Evolutionary conservation across 2,888 invertebrate species (phyloP), one percentile per base, ranked within the genome.

Genomic region (Stegana nigrithorax): DNA sequence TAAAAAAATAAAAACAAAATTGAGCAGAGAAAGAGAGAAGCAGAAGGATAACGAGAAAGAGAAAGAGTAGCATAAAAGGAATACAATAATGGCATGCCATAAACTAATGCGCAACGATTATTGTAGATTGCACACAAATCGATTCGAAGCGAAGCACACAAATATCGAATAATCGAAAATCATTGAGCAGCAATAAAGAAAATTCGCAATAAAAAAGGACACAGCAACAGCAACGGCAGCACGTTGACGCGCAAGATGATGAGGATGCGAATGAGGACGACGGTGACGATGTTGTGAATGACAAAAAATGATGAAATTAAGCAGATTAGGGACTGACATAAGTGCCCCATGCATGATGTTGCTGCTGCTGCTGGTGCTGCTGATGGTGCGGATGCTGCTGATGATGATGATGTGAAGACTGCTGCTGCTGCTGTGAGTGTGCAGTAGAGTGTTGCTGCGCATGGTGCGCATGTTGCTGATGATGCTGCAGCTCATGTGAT

Each of bases 301-400:
- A 23, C 7, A 39, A 44, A 50, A 27, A 44, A 42, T 14, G 19
- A 26, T 62, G 36, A 25, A 25, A 42, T 60, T 42, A 61, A 60
- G 59, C 68, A 68, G 73, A 71, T 81, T 81, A 82, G 65, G 82
- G 80, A 78, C 80, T 81, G 72, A 80, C 81, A 75, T 82, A 82
- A 74, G 76, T 81, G 71, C 76, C 72, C 82, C 82, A 82, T 61
- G 81, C 73, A 72, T 82, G 80, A 62, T 76, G 78, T 56, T 81
- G 78, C 44, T 73, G 75, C 12, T 75, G 76, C 26, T 73, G 76
- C 10, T 67, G 75, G 59, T 67, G 71, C 62, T 62, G 67, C 61
- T 65, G 71, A 64, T 66, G 73, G 36, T 42, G n/a, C n/a, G n/a
- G n/a, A n/a, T n/a, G n/a, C n/a, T n/a, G n/a, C n/a, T n/a, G n/a